Base-by-base conservation (phyloP, 2,113 vertebrate species). In the Tympanuchus pallidicinctus region DNA sequence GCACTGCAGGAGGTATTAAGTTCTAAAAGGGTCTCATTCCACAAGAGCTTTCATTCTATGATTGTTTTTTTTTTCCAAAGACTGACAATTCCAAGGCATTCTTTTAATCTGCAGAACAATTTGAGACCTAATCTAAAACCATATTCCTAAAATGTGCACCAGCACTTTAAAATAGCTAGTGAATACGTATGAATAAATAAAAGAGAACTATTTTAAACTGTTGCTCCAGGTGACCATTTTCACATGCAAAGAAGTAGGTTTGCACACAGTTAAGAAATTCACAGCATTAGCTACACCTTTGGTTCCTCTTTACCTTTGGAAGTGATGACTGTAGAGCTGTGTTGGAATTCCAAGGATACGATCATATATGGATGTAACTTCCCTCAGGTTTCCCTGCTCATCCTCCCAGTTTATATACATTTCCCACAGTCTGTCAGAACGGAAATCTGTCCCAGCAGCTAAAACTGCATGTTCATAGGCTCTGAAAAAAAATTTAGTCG, bases 361-460 rank as follows among this genome's bases (percentile, higher is more conserved):
- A 84, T 99, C 99, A 67, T 99, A 99, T 75, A 99, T 96, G 78
- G 98, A 98, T 0, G 99, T 99, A 60, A 99, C 99, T 32, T 99
- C 99, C 93, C 98, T 98, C 43, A 99, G 95, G 88, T 99, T 99
- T 48, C 97, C 98, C 81, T 98, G 98, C 56, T 99, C 99, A 2
- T 98, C 98, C 95, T 99, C 99, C 99, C 99, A 99, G 95, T 95
- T 98, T 95, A 99, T 97, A 90, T 98, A 99, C 94, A 99, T 98
- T 95, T 99, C 99, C 99, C 99, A 99, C 9, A 99, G 98, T 79
- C 98, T 99, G 95, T 99, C 99, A 11, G 99, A 99, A 91, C 99
- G 99, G 94, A 99, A 99, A 95, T 99, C 99, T 90, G 99, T 99
- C 82, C 99, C 99, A 65, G 99, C 99, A 72, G 99, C 99, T 83